A percentile compares a stretch with the other conserved stretches of the same genome.
Conservation (phyloP, 2,113 vertebrate genomes). For the Heliornis fulica region DNA sequence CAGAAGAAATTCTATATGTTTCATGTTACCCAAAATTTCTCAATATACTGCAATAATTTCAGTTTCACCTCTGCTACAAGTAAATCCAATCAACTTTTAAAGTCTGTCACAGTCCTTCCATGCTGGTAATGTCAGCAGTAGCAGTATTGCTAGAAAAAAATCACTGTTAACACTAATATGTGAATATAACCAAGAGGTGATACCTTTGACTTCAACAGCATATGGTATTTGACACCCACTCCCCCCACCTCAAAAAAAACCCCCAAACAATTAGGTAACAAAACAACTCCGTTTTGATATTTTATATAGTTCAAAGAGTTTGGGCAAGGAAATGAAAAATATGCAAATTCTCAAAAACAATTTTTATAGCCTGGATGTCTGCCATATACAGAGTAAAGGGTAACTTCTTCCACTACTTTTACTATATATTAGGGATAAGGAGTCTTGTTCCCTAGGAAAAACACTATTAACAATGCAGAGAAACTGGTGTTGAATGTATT, state of each 20-base stretch:
- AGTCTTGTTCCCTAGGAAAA: neutral
- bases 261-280: neutral
- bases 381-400: neutral
- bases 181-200: neutral
- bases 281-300: neutral
- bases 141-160: neutral
- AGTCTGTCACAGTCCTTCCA: neutral
- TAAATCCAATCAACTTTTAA: neutral
- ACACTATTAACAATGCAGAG: neutral
- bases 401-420: neutral
- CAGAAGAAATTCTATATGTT: neutral
- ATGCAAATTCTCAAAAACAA: neutral
- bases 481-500: neutral
- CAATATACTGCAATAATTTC: neutral
- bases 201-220: neutral
- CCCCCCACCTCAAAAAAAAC: neutral
- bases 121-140: neutral
- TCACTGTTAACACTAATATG: neutral
- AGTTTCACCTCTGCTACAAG: neutral
- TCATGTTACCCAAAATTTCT: neutral
- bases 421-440: neutral
- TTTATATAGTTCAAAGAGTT: neutral
- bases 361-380: neutral
- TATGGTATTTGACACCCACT: neutral
- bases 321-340: neutral